Base-by-base conservation (phyloP, 2,888 invertebrate genomes). In the Trilocha varians region DNA sequence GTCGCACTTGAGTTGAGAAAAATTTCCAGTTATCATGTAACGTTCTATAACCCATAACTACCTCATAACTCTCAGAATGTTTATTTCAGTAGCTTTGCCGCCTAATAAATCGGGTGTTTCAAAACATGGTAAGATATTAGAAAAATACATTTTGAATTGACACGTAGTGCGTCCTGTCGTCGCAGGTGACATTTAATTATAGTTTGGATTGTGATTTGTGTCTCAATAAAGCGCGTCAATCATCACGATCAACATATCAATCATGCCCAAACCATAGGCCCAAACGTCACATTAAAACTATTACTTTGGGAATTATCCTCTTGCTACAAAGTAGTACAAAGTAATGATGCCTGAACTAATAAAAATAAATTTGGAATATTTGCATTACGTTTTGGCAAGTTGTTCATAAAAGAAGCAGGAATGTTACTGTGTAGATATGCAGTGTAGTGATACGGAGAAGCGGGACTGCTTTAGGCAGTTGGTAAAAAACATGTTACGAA, bases 401-500 rank as follows among this genome's bases (percentile, higher is more conserved):
- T 25, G 6, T 6, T 25, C 25, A 11, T 6, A 6, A 25, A 25
- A 25, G 11, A 25, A 4, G 25, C 25, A 2, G 25, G 8, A 25
- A 25, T 25, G 25, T 25, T 6, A 25, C 25, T 6, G 11, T 25
- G 11, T 25, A 11, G 25, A 25, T 25, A 9, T 25, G 25, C 11
- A 25, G 11, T 25, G 25, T 25, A 25, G 25, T 9, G 25, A 25
- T 25, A 25, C 25, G 25, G 25, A 25, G 25, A 25, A 25, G 25
- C 25, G 25, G 25, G 3, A 5, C 8, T 25, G 25, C 25, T 25
- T 25, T 11, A 11, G 25, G 25, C 25, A 11, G 8, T 38, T 34
- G 25, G 38, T 38, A 41, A 38, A 37, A 34, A 38, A 18, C 34
- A 34, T 14, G 18, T 39, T 39, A 43, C 39, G 36, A 36, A 43